These are phyloP conservation scores for Sicus ferrugineus DNA, from an alignment of 2,888 invertebrate genomes.

Conservation along the genomic window DNA sequence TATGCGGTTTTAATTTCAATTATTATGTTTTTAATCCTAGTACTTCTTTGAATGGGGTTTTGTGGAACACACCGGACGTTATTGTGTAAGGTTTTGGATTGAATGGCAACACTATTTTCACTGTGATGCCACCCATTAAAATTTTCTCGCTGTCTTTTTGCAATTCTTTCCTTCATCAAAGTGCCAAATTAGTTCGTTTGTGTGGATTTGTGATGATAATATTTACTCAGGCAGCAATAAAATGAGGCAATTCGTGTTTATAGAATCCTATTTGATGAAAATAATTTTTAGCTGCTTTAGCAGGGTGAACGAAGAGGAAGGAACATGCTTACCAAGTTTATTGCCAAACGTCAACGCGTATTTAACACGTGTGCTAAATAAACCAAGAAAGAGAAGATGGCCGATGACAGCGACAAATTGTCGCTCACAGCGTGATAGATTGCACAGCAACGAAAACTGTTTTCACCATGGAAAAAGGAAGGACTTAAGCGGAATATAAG, in stretches of 20 bases:
- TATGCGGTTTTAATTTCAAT: slow-evolving; percentile 14
- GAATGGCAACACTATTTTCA: too few species aligned
- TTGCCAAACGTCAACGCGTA: not conserved
- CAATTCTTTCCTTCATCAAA: slow-evolving; percentile 26
- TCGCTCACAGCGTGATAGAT: not conserved
- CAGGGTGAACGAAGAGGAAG: not conserved
- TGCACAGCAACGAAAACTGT: not conserved
- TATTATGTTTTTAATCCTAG: slow-evolving; percentile 2
- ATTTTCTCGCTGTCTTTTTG: not conserved
- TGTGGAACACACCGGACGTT: not conserved
- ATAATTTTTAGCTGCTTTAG: not conserved
- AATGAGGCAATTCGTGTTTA: slow-evolving; percentile 8
- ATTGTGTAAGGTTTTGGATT: not conserved
- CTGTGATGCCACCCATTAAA: not conserved
- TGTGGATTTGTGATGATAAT: slow-evolving; percentile 12
- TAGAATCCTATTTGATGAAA: not conserved
- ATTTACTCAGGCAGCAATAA: slow-evolving; percentile 8
- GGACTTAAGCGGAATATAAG: too few species aligned
- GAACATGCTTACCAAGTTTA: not conserved
- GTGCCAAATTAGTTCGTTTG: slow-evolving; percentile 34
- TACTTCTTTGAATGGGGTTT: not conserved
- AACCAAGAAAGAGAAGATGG: too few species aligned
- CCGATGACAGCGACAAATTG: slow-evolving; percentile 19
- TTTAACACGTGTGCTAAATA: slow-evolving; percentile 15
- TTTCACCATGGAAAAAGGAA: not conserved